Percentiles rank a stretch among this genome's conserved stretches.
Evolutionary conservation across 2,888 invertebrate species (phyloP).

Genomic region (Ophioninae sp.): DNA sequence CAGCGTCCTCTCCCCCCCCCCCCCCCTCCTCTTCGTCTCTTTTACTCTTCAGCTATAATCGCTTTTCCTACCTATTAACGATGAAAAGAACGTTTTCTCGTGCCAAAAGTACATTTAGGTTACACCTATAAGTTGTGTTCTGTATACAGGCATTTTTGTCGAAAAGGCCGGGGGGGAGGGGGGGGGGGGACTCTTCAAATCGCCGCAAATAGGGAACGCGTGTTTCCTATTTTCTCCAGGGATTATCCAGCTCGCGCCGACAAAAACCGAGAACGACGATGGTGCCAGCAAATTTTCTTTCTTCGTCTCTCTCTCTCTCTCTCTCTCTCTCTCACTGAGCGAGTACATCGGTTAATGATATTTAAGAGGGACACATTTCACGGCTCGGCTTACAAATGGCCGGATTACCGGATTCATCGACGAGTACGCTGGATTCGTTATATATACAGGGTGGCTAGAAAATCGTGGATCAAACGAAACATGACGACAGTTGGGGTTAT

Average conservation of each 20-base stretch:
- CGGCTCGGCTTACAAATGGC: slow-evolving; percentile 74
- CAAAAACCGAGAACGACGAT: slow-evolving; percentile 58
- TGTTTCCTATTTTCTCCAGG: slow-evolving; percentile 72
- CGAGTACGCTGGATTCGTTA: slow-evolving; percentile 59
- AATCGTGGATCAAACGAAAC: no score
- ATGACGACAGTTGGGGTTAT: no score
- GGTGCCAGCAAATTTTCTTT: slow-evolving; percentile 27
- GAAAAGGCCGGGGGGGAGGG: slow-evolving; percentile 67
- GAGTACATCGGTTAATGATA: slow-evolving; percentile 71
- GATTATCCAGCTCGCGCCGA: slow-evolving; percentile 69
- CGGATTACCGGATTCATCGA: slow-evolving; percentile 74
- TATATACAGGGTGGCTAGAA: no score
- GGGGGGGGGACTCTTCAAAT: no score
- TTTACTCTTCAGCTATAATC: slow-evolving; percentile 63
- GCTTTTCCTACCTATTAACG: slow-evolving; percentile 66
- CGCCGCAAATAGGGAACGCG: slow-evolving; percentile 73
- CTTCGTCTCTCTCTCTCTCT: background rate
- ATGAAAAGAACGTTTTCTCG: slow-evolving; percentile 51
- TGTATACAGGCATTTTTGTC: slow-evolving; percentile 36
- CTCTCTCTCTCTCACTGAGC: background rate
- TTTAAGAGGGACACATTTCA: slow-evolving; percentile 76
- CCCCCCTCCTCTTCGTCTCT: background rate
- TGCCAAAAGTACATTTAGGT: slow-evolving; percentile 8
- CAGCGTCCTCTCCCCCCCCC: slow-evolving; percentile 10
- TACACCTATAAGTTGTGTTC: background rate